Conservation (phyloP, 2,888 invertebrate species). For the Gymnosoma rotundatum region DNA sequence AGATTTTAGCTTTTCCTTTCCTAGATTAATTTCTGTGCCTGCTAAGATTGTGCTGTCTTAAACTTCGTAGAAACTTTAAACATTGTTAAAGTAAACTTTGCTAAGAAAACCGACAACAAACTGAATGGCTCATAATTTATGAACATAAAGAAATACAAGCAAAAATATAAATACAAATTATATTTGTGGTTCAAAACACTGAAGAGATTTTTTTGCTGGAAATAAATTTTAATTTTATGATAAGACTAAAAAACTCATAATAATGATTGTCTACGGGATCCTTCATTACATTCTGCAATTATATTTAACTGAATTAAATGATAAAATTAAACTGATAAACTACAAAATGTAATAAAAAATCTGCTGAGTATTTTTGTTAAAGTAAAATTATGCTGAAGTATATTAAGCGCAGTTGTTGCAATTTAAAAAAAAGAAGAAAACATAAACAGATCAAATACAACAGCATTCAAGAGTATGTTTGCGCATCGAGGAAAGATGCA, state of each 20-base stretch:
- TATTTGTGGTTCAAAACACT: not conserved
- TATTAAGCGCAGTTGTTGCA: constrained; percentile 3
- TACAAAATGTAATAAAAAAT: constrained; percentile 36
- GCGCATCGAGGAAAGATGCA: not conserved
- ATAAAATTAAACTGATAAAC: constrained; percentile 69
- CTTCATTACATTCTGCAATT: constrained; percentile 64
- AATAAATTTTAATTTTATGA: constrained; percentile 37
- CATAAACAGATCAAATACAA: constrained; percentile 49
- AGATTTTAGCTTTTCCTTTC: too few species aligned
- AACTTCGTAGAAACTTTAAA: too few species aligned
- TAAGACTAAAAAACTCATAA: constrained; percentile 46
- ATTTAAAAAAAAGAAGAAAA: not conserved
- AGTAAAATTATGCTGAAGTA: not conserved
- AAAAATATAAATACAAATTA: not conserved
- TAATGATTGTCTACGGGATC: constrained; percentile 66
- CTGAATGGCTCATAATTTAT: too few species aligned
- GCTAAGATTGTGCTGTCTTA: too few species aligned
- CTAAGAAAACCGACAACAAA: too few species aligned
- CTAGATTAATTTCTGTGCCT: too few species aligned
- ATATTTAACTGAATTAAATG: constrained; percentile 67
- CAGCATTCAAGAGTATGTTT: constrained; percentile 23
- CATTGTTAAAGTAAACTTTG: too few species aligned
- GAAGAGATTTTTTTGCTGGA: not conserved
- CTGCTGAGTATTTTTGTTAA: constrained; percentile 18
- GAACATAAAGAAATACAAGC: not conserved